Evolutionary conservation across 2,113 vertebrate species (phyloP), one percentile per base, ranked within the genome.

Genomic region (Cyprinus carpio): DNA sequence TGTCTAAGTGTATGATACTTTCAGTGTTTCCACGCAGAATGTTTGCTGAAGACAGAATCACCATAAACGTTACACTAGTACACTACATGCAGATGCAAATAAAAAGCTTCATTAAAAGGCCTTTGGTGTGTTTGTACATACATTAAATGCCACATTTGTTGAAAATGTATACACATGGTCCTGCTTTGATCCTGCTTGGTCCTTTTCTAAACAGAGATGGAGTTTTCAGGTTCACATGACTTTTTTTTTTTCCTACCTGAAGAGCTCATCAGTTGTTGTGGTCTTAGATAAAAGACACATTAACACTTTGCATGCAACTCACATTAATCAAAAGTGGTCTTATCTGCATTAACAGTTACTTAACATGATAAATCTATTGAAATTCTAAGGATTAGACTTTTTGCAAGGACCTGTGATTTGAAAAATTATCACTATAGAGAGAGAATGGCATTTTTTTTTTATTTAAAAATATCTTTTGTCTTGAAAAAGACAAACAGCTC

Each of bases 21-120:
- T 71, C 25, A 51, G 4, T 51, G 43, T 76, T 76, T 54, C 49
- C 27, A 31, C 29, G 8, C 12, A 49, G 49, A 18, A 49, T 76
- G 25, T 25, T 74, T 25, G n/a, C 23, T 56, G 7, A 76, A 76
- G 49, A 11, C 46, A 51, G 25, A 27, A 20, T 76, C 27, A 54
- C 16, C 10, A 2, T 15, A 54, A 31, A 16, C 29, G 16, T 12
- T 23, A 34, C 40, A 7, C 2, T 51, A 18, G 18, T 27, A 74
- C 18, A 71, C 29, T 72, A 72, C 69, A n/a, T 43, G 37, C 37
- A 75, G 72, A 75, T 75, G 43, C n/a, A 49, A 75, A 75, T 75
- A 75, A 49, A 75, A 49, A 27, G 6, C 72, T 75, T 75, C 0
- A 27, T 49, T 75, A 49, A 75, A 75, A 27, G 13, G 1, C 43